Evolutionary conservation across 1,140 invertebrate species (phyloP).

Genomic region (Meloidogyne hapla): DNA sequence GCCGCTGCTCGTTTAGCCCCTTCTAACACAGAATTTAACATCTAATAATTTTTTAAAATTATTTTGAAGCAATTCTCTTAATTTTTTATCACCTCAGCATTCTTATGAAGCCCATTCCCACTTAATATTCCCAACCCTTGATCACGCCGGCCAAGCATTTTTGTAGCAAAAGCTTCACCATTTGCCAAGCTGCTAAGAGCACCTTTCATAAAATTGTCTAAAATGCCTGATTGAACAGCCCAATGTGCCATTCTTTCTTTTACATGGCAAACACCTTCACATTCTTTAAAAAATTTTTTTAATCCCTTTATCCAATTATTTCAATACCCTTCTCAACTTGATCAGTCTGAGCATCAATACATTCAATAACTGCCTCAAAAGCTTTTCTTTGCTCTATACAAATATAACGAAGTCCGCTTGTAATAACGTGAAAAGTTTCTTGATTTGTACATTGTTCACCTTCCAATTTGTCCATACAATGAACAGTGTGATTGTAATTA

Average conservation of each 20-base stretch:
- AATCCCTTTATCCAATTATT: neutral
- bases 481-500: slow-evolving; percentile 34
- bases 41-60: neutral
- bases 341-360: slow-evolving; percentile 29
- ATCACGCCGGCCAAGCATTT: slow-evolving; percentile 15
- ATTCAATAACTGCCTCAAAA: slow-evolving; percentile 36
- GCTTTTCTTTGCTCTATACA: slow-evolving; percentile 40
- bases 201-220: slow-evolving; percentile 32
- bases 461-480: slow-evolving; percentile 28
- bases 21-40: neutral
- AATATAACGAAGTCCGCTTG: slow-evolving; percentile 32
- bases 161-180: slow-evolving; percentile 15
- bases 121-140: neutral
- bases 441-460: slow-evolving; percentile 27
- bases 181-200: slow-evolving; percentile 15
- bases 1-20: neutral
- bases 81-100: neutral
- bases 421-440: slow-evolving; percentile 33
- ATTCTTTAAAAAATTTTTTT: slow-evolving; percentile 23
- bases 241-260: slow-evolving; percentile 33
- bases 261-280: slow-evolving; percentile 29
- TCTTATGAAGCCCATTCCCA: neutral
- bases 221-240: slow-evolving; percentile 35
- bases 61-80: neutral
- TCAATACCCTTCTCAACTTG: slow-evolving; percentile 24